phyloP scores from a whole-genome alignment of 1,140 invertebrate species.

The Bombyx mandarina region DNA sequence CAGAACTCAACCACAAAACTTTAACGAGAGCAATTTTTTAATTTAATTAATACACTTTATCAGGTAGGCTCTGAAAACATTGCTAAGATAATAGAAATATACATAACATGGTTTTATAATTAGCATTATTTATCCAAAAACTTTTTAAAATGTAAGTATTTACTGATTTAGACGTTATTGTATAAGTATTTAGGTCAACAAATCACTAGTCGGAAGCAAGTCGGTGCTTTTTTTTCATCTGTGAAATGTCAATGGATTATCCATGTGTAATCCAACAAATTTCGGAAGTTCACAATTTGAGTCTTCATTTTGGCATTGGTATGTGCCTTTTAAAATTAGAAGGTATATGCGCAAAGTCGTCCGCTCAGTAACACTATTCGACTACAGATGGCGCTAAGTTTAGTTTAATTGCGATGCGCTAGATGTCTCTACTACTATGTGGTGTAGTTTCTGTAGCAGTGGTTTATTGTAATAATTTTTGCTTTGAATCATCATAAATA shows the following conservation, averaged over 20 bases:
- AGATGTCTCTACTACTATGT: slow-evolving; percentile 17
- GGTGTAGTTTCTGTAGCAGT: too few relatives aligned
- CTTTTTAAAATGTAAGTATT: neutral
- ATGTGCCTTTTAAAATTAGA: slow-evolving; percentile 17
- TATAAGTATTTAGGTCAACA: slow-evolving; percentile 31
- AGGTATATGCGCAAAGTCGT: slow-evolving; percentile 33
- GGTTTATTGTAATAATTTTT: too few relatives aligned
- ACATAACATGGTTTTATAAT: neutral
- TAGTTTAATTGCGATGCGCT: slow-evolving; percentile 3
- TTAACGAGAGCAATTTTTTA: slow-evolving; percentile 5
- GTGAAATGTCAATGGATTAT: slow-evolving; percentile 27
- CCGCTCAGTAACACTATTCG: neutral
- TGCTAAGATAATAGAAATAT: neutral
- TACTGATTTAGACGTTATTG: slow-evolving; percentile 3
- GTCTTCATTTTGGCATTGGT: too few relatives aligned
- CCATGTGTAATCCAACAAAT: slow-evolving; percentile 9
- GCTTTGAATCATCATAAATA: too few relatives aligned
- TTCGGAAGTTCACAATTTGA: too few relatives aligned
- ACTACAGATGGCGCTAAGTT: neutral
- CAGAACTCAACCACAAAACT: slow-evolving; percentile 7
- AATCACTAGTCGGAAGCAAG: slow-evolving; percentile 38
- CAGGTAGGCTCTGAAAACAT: slow-evolving; percentile 3
- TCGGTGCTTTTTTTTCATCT: slow-evolving; percentile 21
- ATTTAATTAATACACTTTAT: slow-evolving; percentile 6
- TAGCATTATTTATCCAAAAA: neutral